Evolutionary conservation across 2,113 vertebrate species (phyloP).

Genomic region (Sinocyclocheilus grahami): DNA sequence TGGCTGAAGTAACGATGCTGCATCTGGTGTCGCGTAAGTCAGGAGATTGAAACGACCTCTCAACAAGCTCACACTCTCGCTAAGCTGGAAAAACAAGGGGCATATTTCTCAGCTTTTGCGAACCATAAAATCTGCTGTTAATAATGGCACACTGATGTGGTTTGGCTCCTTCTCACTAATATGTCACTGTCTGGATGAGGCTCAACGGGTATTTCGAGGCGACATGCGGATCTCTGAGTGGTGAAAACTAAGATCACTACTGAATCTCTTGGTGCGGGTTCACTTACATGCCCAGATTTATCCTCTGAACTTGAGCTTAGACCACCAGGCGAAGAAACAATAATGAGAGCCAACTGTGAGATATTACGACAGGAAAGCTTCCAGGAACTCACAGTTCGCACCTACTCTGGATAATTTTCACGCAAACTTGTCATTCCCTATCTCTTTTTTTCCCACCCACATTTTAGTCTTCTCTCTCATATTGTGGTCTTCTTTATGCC

Average conservation of each 20-base stretch:
- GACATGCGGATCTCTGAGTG: slow-evolving; percentile 13
- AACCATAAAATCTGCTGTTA: slow-evolving; percentile 18
- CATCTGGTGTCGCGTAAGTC: not conserved
- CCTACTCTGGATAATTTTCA: slow-evolving; percentile 3
- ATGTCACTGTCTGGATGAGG: slow-evolving; percentile 42
- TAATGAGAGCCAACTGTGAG: slow-evolving; percentile 32
- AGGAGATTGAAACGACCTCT: slow-evolving; percentile 8
- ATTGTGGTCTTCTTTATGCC: not conserved
- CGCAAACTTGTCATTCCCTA: not conserved
- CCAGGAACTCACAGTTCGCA: slow-evolving; percentile 4
- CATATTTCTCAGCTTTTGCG: not conserved
- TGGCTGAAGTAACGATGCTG: not conserved
- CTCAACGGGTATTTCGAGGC: slow-evolving; percentile 5
- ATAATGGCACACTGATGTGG: slow-evolving; percentile 25
- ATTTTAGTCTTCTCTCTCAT: not conserved
- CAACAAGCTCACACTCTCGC: not conserved
- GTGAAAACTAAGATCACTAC: slow-evolving; percentile 38
- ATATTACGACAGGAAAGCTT: slow-evolving; percentile 16
- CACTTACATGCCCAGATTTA: slow-evolving; percentile 24
- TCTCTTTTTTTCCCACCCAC: not conserved
- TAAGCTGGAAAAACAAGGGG: slow-evolving; percentile 20
- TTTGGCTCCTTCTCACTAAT: slow-evolving; percentile 20
- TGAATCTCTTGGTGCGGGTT: slow-evolving; percentile 38
- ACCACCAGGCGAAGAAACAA: slow-evolving; percentile 36
- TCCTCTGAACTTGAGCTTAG: slow-evolving; percentile 29